These are phyloP conservation scores for Drosophila tropicalis DNA, from an alignment of 1,140 invertebrate species.

Conservation along the genomic window DNA sequence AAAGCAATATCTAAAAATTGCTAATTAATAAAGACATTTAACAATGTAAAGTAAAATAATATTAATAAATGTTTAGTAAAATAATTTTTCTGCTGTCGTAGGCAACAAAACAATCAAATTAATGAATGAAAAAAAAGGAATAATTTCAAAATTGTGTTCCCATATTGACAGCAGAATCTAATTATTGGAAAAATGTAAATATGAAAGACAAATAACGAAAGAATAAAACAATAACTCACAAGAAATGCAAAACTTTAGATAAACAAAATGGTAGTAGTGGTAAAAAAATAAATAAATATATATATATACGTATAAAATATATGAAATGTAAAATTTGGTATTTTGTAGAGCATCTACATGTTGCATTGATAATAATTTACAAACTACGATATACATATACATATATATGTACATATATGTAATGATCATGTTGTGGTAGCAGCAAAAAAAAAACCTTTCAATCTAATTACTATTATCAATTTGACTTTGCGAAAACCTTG, in stretches of 20 bases:
- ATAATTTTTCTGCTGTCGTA: conserved; percentile 13
- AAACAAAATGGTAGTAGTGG: conserved; percentile 64
- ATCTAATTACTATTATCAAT: conserved; percentile 29
- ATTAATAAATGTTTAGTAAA: conserved; percentile 29
- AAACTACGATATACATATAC: conserved; percentile 66
- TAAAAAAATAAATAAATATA: conserved; percentile 29
- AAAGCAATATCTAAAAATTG: conserved; percentile 57
- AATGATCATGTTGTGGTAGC: conserved; percentile 35
- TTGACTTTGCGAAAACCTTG: neutral
- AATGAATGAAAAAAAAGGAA: too few species aligned
- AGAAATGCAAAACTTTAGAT: conserved; percentile 46
- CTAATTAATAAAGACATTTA: conserved; percentile 28
- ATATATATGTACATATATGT: conserved; percentile 40
- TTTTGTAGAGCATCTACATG: conserved; percentile 80
- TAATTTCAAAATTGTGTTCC: too few species aligned
- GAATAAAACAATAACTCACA: conserved; percentile 47
- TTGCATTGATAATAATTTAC: conserved; percentile 81
- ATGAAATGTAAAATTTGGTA: conserved; percentile 58
- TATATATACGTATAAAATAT: conserved; percentile 19
- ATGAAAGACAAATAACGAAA: conserved; percentile 65
- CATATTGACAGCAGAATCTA: conserved; percentile 13
- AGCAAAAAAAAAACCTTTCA: conserved; percentile 34
- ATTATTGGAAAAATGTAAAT: conserved; percentile 59
- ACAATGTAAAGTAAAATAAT: conserved; percentile 14
- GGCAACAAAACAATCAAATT: neutral